phyloP scores from a whole-genome alignment of 2,888 invertebrate genomes.

The Incurvaria masculella region DNA sequence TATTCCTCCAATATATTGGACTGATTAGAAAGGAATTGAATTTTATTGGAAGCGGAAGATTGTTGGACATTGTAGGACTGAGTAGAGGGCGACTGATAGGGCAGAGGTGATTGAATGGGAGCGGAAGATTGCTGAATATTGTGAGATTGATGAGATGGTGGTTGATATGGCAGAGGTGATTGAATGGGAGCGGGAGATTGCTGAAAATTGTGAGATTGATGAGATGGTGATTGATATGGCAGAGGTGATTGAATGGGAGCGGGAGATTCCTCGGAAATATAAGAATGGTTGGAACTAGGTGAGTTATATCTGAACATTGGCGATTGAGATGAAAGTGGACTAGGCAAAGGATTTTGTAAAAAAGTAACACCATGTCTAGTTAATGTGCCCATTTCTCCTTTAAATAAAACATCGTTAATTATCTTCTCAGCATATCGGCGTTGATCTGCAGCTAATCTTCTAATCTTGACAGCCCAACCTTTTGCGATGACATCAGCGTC shows the following conservation, averaged over 20 bases:
- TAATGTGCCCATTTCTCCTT: slow-evolving; percentile 12
- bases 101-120: too few species aligned
- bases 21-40: slow-evolving; percentile 5
- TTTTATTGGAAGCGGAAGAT: slow-evolving; percentile 6
- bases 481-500: slow-evolving; percentile 9
- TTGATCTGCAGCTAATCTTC: slow-evolving; percentile 10
- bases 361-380: not conserved
- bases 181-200: too few species aligned
- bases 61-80: slow-evolving; percentile 3
- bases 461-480: slow-evolving; percentile 12
- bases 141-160: too few species aligned
- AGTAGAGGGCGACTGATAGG: slow-evolving; percentile 4
- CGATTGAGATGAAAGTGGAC: slow-evolving; percentile 8
- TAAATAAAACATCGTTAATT: slow-evolving; percentile 12
- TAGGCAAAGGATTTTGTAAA: slow-evolving; percentile 2
- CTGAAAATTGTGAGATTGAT: too few species aligned
- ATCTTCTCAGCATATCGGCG: slow-evolving; percentile 12
- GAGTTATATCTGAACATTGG: slow-evolving; percentile 7
- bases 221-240: slow-evolving; percentile 2
- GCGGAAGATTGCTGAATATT: too few species aligned
- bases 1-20: slow-evolving; percentile 5
- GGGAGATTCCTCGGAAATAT: slow-evolving; percentile 7
- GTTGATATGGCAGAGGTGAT: too few species aligned
- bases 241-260: too few species aligned
- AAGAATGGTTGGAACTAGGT: slow-evolving; percentile 7